Base-by-base conservation (phyloP, 2,797 vertebrate species). In the Gallirallus australis region DNA sequence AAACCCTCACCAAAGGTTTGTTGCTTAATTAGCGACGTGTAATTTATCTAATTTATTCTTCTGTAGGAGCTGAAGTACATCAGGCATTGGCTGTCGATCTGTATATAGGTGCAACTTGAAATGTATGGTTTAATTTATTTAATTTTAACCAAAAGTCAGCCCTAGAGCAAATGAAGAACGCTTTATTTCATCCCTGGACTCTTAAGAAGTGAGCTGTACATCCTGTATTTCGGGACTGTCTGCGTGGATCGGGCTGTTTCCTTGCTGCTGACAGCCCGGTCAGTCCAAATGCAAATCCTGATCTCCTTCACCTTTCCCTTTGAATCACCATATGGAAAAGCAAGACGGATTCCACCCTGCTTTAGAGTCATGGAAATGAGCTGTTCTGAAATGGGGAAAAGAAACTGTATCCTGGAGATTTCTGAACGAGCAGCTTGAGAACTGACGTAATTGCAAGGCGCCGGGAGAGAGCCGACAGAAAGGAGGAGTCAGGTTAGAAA, bases 381-480 rank as follows among this genome's bases (percentile, higher is more conserved):
- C 91, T 92, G 86, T 88, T 89, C 33, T 18, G 92, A 75, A 89
- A 59, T 37, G 64, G 31, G 90, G 25, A 73, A 37, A 88, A 86
- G 79, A 61, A 92, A 18, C 92, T 1, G 60, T 18, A 23, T 91
- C 91, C 91, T 60, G 82, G 76, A 73, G 23, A 21, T 79, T 81
- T 39, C 77, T 87, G 72, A 95, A 94, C 45, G 89, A 95, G 90
- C 94, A 94, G 93, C 93, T 82, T 59, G 94, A 91, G 92, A 37
- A 95, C 23, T 86, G 93, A 91, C 53, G 77, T 84, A 82, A 92
- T 68, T n/a, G 83, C 66, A 28, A 59, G 66, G 88, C 37, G 77
- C 79, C 53, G 5, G 33, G 60, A 82, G 68, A 53, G 63, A 81
- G 87, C 56, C 0, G 54, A n/a, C 77, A 64, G 65, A 48, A 39